phyloP scores from a whole-genome alignment of 2,797 vertebrate genomes.

The Octomys mimax region DNA sequence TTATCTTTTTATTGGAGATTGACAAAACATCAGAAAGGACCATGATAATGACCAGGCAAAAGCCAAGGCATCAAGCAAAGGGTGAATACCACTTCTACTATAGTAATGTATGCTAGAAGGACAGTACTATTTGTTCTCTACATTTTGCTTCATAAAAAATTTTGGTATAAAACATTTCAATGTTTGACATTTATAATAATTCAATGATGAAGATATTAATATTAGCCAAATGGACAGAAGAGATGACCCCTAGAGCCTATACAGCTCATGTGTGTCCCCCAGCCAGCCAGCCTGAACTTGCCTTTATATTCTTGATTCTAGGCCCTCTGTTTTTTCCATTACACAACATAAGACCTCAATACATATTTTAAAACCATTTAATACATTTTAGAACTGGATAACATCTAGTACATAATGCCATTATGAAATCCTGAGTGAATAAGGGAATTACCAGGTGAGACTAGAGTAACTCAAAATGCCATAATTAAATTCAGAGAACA shows the following conservation, averaged over 20 bases:
- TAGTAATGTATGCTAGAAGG: background rate
- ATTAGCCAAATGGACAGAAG: constrained; percentile 3
- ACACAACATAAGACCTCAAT: background rate
- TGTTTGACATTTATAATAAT: constrained; percentile 23
- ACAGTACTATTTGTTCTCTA: background rate
- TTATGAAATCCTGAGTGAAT: background rate
- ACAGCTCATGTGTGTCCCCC: background rate
- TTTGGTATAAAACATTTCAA: background rate
- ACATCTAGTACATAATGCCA: background rate
- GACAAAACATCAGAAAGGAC: constrained; percentile 2
- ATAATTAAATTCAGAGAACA: background rate
- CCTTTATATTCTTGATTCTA: background rate
- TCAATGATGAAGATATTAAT: background rate
- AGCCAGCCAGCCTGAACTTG: background rate
- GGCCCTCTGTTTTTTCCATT: background rate
- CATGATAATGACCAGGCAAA: background rate
- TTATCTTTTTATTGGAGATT: background rate
- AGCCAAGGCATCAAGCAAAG: background rate
- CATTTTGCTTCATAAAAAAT: background rate
- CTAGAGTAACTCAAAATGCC: background rate
- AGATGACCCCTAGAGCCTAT: background rate
- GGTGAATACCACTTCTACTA: background rate
- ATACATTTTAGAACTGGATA: background rate
- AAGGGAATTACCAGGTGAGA: background rate
- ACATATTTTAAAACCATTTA: constrained; percentile 5